phyloP scores from a whole-genome alignment of 2,888 invertebrate species.

The Leptopilina myrica region DNA sequence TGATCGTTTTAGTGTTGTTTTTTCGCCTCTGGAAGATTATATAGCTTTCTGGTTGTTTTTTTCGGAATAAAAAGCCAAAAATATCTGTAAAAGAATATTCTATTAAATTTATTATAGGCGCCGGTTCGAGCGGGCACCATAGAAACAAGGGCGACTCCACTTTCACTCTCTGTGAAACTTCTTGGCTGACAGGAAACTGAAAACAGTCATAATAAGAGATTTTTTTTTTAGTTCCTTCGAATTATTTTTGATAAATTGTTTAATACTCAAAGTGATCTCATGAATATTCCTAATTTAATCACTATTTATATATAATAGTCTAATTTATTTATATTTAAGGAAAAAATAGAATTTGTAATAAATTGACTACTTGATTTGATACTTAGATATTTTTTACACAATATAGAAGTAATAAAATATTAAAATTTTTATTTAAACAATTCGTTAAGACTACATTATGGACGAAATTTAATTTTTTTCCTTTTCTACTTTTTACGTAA shows the following conservation, averaged over 20 bases:
- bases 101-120: constrained; percentile 66
- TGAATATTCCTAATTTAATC: neutral
- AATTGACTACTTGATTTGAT: too few species aligned
- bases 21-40: constrained; percentile 8
- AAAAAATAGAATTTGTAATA: too few species aligned
- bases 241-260: neutral
- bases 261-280: constrained; percentile 17
- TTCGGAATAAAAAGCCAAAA: neutral
- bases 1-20: neutral
- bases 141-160: constrained; percentile 72
- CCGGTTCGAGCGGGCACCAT: constrained; percentile 68
- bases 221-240: neutral
- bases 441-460: too few species aligned
- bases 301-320: too few species aligned
- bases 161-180: constrained; percentile 72
- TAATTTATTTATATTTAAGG: too few species aligned
- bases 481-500: too few species aligned
- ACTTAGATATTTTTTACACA: too few species aligned
- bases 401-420: too few species aligned
- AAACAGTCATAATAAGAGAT: neutral
- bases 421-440: too few species aligned
- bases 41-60: constrained; percentile 8
- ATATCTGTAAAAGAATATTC: neutral
- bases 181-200: constrained; percentile 59
- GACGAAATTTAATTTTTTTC: too few species aligned